These are phyloP conservation scores for Aplidium turbinatum DNA, from an alignment of 23 tunicate genomes.

Conservation along the genomic window DNA sequence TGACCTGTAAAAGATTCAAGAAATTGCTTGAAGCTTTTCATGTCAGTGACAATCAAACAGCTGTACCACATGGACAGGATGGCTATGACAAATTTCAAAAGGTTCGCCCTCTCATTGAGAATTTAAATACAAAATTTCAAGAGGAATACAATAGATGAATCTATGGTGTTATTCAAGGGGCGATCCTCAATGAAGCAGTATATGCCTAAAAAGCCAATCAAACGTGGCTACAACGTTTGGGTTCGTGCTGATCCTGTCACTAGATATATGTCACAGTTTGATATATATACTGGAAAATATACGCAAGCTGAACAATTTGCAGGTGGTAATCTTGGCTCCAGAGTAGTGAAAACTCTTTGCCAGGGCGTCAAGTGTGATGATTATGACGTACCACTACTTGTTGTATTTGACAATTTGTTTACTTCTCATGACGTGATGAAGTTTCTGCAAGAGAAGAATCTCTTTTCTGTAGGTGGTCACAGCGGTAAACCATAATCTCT, in stretches of 20 bases:
- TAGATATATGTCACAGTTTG: constrained; percentile 20
- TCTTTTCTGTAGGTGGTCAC: constrained; percentile 20
- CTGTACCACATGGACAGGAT: constrained; percentile 1
- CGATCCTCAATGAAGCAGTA: constrained; percentile 10
- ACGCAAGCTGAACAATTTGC: not conserved
- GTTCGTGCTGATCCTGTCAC: constrained; percentile 32
- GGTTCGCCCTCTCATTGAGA: constrained; percentile 20
- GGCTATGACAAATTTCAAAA: constrained; percentile 26
- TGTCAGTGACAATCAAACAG: constrained; percentile 8
- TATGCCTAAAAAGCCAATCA: constrained; percentile 12
- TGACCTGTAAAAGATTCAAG: constrained; percentile 21
- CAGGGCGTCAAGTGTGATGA: not conserved
- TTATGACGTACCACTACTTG: not conserved
- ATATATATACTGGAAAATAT: constrained; percentile 20
- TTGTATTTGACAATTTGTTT: constrained; percentile 14
- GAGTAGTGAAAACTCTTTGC: constrained; percentile 13
- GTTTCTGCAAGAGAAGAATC: not conserved
- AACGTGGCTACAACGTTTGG: constrained; percentile 33
- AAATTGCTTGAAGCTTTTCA: constrained; percentile 13
- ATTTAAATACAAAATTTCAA: not conserved
- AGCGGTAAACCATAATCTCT: too few species aligned
- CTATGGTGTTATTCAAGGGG: constrained; percentile 32
- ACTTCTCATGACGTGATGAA: constrained; percentile 2
- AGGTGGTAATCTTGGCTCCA: not conserved
- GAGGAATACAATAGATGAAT: constrained; percentile 31